Base-by-base conservation (phyloP, 2,797 vertebrate genomes). In the Carapus acus region DNA sequence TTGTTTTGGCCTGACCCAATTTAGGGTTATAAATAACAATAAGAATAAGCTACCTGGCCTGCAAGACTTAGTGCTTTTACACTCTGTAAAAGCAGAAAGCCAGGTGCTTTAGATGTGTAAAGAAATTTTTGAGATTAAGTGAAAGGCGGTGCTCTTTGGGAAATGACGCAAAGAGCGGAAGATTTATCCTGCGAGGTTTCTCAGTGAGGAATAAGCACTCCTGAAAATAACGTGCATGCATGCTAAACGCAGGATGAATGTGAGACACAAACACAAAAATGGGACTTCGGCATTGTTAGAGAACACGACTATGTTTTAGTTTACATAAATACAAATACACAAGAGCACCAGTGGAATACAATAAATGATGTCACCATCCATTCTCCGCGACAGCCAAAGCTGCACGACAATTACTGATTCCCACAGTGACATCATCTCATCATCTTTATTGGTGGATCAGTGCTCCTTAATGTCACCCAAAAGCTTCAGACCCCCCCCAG, bases 251-350 rank as follows among this genome's bases (percentile, higher is more conserved):
- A 21, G 22, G 41, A 8, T 38, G 40, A 22, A 6, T 23, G 7
- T 19, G 40, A 14, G 14, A 19, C 29, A 20, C 16, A 24, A 38
- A 33, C 31, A 9, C 14, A 27, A 41, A 44, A 19, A 31, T 62
- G 93, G 90, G 22, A 94, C 94, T 79, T 98, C 96, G 98, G 83
- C 14, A 79, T 31, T 60, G 11, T 56, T 34, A 52, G 13, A 48
- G 46, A n/a, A 41, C 1, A 1, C 14, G 1, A 45, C 2, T 55
- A 8, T 68, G 29, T 66, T 61, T 53, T 40, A 39, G 55, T 15
- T 31, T 37, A 3, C 22, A 63, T 38, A 13, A 47, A 16, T 31
- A 23, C 8, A n/a, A 23, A 13, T 29, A 13, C 47, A 17, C 27
- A 9, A 40, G 50, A 38, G 17, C 22, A 43, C 54, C 46, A 19